These are phyloP conservation scores for Trichacis sp. DNA, from an alignment of 2,888 invertebrate species.

Conservation along the genomic window DNA sequence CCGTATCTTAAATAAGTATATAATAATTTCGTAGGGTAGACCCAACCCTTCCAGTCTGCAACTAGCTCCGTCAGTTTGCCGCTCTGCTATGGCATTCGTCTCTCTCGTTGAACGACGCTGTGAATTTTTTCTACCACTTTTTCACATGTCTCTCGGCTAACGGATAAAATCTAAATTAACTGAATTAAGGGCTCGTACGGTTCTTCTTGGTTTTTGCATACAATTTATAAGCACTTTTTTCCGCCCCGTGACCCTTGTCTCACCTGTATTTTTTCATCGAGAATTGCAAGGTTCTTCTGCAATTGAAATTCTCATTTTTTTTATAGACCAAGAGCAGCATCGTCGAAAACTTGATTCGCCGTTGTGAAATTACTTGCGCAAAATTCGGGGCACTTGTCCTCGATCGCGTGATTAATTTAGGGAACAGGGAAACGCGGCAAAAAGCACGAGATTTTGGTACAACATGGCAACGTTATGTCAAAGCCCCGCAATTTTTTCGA, in stretches of 20 bases:
- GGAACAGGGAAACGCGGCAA: constrained; percentile 14
- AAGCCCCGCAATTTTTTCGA: constrained; percentile 42
- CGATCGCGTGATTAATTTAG: no score
- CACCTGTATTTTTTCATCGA: constrained; percentile 28
- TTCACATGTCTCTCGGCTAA: constrained; percentile 53
- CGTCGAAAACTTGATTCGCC: constrained; percentile 67
- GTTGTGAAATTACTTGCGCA: constrained; percentile 67
- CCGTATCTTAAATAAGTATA: constrained; percentile 67
- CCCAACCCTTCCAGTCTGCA: constrained; percentile 39
- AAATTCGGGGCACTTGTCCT: no score
- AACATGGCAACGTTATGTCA: constrained; percentile 35
- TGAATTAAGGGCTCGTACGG: constrained; percentile 66
- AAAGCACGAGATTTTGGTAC: constrained; percentile 38
- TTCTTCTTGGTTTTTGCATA: constrained; percentile 58
- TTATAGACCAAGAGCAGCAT: constrained; percentile 48
- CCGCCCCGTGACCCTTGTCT: constrained; percentile 18
- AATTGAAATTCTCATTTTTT: constrained; percentile 18
- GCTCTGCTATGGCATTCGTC: constrained; percentile 8
- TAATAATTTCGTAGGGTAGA: constrained; percentile 62
- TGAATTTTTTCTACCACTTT: constrained; percentile 35
- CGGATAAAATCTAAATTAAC: constrained; percentile 70
- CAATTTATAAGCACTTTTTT: constrained; percentile 63
- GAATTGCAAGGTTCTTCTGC: constrained; percentile 38
- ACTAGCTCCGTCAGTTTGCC: no score
- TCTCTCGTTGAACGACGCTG: constrained; percentile 8